Conservation (phyloP, 2,888 invertebrate genomes). For the Drosophila testacea region DNA sequence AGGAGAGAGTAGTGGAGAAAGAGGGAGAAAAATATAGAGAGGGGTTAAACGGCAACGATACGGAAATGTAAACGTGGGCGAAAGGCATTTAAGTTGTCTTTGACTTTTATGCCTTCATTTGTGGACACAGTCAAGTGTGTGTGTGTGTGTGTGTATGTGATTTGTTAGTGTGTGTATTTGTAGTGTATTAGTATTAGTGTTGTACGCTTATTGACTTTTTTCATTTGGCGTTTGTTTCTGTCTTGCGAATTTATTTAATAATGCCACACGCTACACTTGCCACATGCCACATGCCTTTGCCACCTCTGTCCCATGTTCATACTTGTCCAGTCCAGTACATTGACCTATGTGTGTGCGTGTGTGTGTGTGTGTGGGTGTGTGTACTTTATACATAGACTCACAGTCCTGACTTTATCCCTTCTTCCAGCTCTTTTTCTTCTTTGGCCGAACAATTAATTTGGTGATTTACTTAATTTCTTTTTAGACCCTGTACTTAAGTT, state of each 20-base stretch:
- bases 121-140: constrained; percentile 8
- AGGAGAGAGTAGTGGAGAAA: not conserved
- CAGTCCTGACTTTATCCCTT: not conserved
- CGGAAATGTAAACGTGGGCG: constrained; percentile 32
- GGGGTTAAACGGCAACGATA: constrained; percentile 11
- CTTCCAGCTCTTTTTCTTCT: not conserved
- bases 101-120: constrained; percentile 52
- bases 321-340: constrained; percentile 19
- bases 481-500: too few relatives aligned
- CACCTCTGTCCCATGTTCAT: not conserved
- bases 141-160: constrained; percentile 13
- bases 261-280: constrained; percentile 10
- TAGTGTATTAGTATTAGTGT: constrained; percentile 11
- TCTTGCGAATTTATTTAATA: constrained; percentile 1
- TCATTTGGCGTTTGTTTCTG: not conserved
- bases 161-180: too few relatives aligned
- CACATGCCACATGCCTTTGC: constrained; percentile 2
- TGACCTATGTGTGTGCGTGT: constrained; percentile 16
- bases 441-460: constrained; percentile 60
- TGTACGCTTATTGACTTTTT: constrained; percentile 34
- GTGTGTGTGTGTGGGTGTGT: not conserved
- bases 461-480: constrained; percentile 64
- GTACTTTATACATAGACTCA: constrained; percentile 3
- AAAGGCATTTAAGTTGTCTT: constrained; percentile 32
- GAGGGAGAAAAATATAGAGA: not conserved